phyloP scores from a whole-genome alignment of 2,888 invertebrate species.

The Chloroclystis v-ata region DNA sequence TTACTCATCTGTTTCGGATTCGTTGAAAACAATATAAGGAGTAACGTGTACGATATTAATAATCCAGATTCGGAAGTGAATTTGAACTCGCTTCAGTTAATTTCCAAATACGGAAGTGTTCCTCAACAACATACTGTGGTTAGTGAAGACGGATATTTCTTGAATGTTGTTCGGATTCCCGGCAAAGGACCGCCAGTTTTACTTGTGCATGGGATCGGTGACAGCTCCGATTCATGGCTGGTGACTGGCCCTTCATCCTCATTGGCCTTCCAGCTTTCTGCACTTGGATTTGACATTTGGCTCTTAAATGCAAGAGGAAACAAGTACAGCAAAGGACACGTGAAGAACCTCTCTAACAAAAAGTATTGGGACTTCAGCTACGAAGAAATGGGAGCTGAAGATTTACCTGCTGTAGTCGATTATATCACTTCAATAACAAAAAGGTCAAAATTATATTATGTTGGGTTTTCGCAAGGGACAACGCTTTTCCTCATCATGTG shows the following conservation, averaged over 20 bases:
- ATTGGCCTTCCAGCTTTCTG: constrained; percentile 52
- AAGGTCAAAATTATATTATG: constrained; percentile 47
- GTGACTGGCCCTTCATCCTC: constrained; percentile 55
- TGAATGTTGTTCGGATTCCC: constrained; percentile 54
- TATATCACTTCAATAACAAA: constrained; percentile 47
- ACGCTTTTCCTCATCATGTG: constrained; percentile 62
- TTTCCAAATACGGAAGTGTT: constrained; percentile 48
- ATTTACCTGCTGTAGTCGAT: constrained; percentile 60
- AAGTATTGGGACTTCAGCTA: constrained; percentile 63
- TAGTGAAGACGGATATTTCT: constrained; percentile 58
- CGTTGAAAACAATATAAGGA: constrained; percentile 25
- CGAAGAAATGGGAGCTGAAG: constrained; percentile 64
- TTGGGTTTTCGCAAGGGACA: constrained; percentile 67
- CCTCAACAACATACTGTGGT: constrained; percentile 49
- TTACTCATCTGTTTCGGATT: constrained; percentile 37
- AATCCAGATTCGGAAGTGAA: constrained; percentile 45
- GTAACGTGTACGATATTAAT: constrained; percentile 26
- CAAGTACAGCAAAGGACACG: constrained; percentile 58
- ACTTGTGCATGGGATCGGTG: constrained; percentile 60
- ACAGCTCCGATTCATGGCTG: constrained; percentile 66
- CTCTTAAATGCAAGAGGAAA: constrained; percentile 63
- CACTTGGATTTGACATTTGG: constrained; percentile 63
- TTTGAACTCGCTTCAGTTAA: constrained; percentile 54
- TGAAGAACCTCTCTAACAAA: constrained; percentile 39
- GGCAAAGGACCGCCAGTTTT: constrained; percentile 56